These are phyloP conservation scores for Hiodon alosoides DNA, from an alignment of 2,113 vertebrate genomes.

Conservation along the genomic window DNA sequence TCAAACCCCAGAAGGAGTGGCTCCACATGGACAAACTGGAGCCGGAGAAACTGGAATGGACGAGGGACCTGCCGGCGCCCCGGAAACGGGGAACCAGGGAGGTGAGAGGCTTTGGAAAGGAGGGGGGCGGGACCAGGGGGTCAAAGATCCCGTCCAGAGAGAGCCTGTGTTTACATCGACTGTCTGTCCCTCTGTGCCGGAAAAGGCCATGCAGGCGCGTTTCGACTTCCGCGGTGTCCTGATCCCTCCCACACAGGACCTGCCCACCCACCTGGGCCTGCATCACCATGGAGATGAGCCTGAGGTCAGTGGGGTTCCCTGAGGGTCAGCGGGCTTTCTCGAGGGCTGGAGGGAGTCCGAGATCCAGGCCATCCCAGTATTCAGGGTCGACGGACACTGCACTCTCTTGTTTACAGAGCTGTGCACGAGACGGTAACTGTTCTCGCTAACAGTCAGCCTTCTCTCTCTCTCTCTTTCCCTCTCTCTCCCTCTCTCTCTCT, in stretches of 20 bases:
- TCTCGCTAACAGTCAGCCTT: too few relatives aligned
- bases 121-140: neutral
- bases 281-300: conserved; percentile 97
- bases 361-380: neutral
- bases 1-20: conserved; percentile 83
- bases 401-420: too few relatives aligned
- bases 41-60: conserved; percentile 91
- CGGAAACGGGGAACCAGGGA: conserved; percentile 72
- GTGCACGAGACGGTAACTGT: too few relatives aligned
- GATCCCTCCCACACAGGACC: conserved; percentile 74
- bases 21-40: conserved; percentile 88
- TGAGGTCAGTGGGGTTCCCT: conserved; percentile 65
- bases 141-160: neutral
- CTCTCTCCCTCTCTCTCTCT: too few relatives aligned
- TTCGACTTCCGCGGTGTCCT: conserved; percentile 84
- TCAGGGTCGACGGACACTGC: too few relatives aligned
- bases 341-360: neutral
- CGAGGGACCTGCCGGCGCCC: conserved; percentile 73
- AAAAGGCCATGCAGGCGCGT: conserved; percentile 88
- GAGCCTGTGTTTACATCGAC: neutral
- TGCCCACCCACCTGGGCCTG: conserved; percentile 87
- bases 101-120: conserved; percentile 51
- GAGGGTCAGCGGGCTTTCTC: neutral
- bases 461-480: too few relatives aligned
- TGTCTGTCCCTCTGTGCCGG: conserved; percentile 24